Evolutionary conservation across 2,888 invertebrate species (phyloP), one percentile per base, ranked within the genome.

Genomic region (Nymphalis c-album): DNA sequence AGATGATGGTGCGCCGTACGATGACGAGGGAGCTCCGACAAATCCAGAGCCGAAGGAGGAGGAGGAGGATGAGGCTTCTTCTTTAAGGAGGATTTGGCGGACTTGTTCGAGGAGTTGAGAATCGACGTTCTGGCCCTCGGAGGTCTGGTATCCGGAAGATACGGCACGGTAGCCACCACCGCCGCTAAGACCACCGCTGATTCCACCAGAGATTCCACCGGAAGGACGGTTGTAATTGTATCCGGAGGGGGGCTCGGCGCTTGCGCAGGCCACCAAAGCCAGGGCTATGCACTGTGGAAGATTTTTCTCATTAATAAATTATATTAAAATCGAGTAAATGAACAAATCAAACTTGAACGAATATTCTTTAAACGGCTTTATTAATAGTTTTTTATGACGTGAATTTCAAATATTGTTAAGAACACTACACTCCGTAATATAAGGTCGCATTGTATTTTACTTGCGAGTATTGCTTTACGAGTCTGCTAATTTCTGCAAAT

Each of bases 111-210:
- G 94, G 75, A 97, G 94, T 74, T 95, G 95, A 47, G 94, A 93
- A 90, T 97, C 97, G 76, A 97, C 96, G 87, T 95, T 94, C 80
- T 96, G 96, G 73, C 97, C 97, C 85, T 97, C 97, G 77, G 94
- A 95, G 78, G 96, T 96, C 86, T 96, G 96, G 91, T 94, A 95
- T 75, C 97, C 97, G 75, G 95, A 94, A 77, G 96, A 94, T 65
- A 96, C 96, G 75, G 95, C 94, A 74, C 94, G 94, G 93, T 95
- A 96, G 74, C 96, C 95, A 69, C 95, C 95, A 71, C 95, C 86
- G 51, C 91, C 86, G 74, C 87, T 79, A 76, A 85, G 81, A 72
- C 90, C 87, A 69, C 92, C 88, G 75, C 88, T 76, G 78, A 72
- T 83, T 80, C 74, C 69, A 31, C 79, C 78, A 20, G 87, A 86